These are phyloP conservation scores for Eupsilia transversa DNA, from an alignment of 2,888 invertebrate species.

Conservation along the genomic window DNA sequence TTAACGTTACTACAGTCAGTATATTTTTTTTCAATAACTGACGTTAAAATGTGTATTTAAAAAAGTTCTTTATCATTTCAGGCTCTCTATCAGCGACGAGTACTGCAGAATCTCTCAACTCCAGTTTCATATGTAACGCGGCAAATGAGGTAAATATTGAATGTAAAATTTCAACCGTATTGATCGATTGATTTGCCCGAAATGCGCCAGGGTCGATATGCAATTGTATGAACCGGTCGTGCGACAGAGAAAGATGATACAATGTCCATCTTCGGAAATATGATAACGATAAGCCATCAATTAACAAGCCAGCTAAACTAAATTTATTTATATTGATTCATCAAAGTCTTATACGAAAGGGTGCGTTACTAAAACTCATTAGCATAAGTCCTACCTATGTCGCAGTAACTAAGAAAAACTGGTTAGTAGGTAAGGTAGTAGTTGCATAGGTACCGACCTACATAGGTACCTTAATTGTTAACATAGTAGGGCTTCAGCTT, in stretches of 20 bases:
- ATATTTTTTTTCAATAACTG: background rate
- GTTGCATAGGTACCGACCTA: background rate
- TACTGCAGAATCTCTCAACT: constrained; percentile 96
- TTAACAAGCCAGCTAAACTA: background rate
- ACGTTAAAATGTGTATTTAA: background rate
- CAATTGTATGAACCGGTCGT: background rate
- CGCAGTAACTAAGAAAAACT: background rate
- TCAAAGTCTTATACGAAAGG: background rate
- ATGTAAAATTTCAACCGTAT: background rate
- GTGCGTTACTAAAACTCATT: background rate
- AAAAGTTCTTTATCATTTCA: constrained; percentile 67
- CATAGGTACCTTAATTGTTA: background rate
- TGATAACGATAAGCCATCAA: background rate
- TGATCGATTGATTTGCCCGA: constrained; percentile 2
- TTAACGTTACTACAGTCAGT: constrained; percentile 77
- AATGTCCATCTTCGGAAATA: background rate
- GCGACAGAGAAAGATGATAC: background rate
- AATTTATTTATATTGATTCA: background rate
- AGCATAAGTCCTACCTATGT: background rate
- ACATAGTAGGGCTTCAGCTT: constrained; percentile 21
- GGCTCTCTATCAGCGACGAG: constrained; percentile 96
- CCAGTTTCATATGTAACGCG: constrained; percentile 96
- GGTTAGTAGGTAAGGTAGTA: background rate
- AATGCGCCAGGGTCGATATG: background rate
- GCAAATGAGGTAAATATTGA: constrained; percentile 93